These are phyloP conservation scores for Pseudonaja textilis DNA, from an alignment of 2,113 vertebrate genomes.

Conservation along the genomic window DNA sequence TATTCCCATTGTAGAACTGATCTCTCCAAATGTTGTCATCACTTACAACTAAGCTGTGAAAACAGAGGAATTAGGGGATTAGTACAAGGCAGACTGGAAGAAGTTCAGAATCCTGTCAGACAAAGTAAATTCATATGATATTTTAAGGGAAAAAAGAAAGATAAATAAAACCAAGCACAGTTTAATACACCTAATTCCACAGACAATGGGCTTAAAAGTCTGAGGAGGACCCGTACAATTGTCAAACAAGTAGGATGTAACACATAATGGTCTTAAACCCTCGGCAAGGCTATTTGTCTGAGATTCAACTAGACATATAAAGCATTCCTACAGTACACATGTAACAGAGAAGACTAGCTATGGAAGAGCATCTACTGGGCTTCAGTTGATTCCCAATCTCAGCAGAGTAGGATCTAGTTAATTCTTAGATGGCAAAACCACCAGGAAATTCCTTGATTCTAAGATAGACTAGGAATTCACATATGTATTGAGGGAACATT, in stretches of 20 bases:
- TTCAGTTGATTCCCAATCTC: neutral
- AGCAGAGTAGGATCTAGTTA: neutral
- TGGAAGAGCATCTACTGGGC: neutral
- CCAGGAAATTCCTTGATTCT: neutral
- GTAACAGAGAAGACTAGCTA: neutral
- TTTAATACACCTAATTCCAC: conserved; percentile 14
- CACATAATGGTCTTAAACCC: neutral
- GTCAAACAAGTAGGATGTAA: neutral
- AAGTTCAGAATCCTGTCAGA: neutral
- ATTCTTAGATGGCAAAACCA: neutral
- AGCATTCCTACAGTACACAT: neutral
- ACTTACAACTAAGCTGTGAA: conserved; percentile 76
- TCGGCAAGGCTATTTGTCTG: neutral
- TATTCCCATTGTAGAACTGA: conserved; percentile 74
- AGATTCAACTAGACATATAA: neutral
- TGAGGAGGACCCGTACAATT: neutral
- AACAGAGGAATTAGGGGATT: conserved; percentile 37
- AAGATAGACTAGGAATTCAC: neutral
- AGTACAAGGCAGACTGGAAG: neutral
- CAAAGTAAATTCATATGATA: neutral
- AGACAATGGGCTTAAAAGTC: neutral
- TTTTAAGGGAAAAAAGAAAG: conserved; percentile 4
- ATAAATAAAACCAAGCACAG: neutral
- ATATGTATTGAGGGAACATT: neutral
- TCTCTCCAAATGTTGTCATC: conserved; percentile 75